phyloP scores from a whole-genome alignment of 2,113 vertebrate species.

The Thalassoma bifasciatum region DNA sequence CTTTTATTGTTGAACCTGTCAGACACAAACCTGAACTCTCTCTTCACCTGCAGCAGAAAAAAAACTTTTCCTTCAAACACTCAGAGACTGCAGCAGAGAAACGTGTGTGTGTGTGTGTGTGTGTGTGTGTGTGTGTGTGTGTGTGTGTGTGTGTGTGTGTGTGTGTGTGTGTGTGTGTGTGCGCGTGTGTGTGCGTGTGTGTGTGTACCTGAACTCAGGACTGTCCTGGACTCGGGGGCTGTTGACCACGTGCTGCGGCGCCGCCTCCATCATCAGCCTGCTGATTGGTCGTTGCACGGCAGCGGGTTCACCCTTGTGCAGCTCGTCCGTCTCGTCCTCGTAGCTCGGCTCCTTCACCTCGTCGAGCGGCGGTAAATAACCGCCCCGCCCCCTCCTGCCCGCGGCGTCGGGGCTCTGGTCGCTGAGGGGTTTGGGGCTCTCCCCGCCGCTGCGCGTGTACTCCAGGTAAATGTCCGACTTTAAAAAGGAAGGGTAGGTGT shows the following conservation, averaged over 20 bases:
- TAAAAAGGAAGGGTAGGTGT: slow-evolving; percentile 96
- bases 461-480: slow-evolving; percentile 98
- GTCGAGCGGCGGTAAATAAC: slow-evolving; percentile 91
- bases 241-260: slow-evolving; percentile 81
- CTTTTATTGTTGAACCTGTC: too few relatives aligned
- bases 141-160: too few relatives aligned
- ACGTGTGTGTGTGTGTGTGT: too few relatives aligned
- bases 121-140: too few relatives aligned
- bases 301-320: slow-evolving; percentile 77
- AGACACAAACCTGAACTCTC: too few relatives aligned
- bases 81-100: too few relatives aligned
- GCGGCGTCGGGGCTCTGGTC: slow-evolving; percentile 90
- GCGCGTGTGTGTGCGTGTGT: too few relatives aligned
- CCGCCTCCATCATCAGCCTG: slow-evolving; percentile 90
- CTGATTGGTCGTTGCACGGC: slow-evolving; percentile 87
- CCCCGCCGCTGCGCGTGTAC: slow-evolving; percentile 91
- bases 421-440: slow-evolving; percentile 92
- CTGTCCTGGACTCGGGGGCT: slow-evolving; percentile 88
- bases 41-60: too few relatives aligned
- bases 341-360: slow-evolving; percentile 95
- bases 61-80: too few relatives aligned
- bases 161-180: too few relatives aligned
- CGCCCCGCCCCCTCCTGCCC: slow-evolving; percentile 86
- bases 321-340: slow-evolving; percentile 84
- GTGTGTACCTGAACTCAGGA: slow-evolving; percentile 92